Evolutionary conservation across 2,797 vertebrate species (phyloP), one percentile per base, ranked within the genome.

Genomic region (Pampus argenteus): DNA sequence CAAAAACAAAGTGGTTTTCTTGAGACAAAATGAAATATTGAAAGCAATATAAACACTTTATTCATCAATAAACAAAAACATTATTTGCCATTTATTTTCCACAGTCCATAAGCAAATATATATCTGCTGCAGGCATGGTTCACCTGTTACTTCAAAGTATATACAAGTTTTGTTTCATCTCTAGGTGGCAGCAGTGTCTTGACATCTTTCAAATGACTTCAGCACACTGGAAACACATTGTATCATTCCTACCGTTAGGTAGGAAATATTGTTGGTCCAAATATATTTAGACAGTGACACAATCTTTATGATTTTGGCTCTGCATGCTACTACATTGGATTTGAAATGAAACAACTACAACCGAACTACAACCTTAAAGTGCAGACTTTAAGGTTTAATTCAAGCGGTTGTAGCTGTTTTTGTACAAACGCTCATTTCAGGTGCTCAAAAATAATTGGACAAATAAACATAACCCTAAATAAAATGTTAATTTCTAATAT

Each of bases 121-220:
- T 18, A 78, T 45, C 54, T 44, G 38, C 44, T 17, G n/a, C 17
- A 38, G 31, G n/a, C 18, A 14, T 25, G 1, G 17, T 28, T 54
- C 10, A 44, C 45, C 17, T 50, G 49, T 22, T 57, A 42, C 31
- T 49, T n/a, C 40, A 44, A 4, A 26, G 34, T n/a, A n/a, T n/a
- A 2, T 18, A 6, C 11, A 38, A 14, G 28, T 18, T 65, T 17
- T 36, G 10, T 44, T 52, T 40, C 1, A 45, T 76, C 89, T 84
- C n/a, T 86, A 79, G 86, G 74, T 89, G 88, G 82, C 84, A 90
- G 79, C 76, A 70, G 76, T 62, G 81, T 79, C 65, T 44, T 79
- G 47, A 79, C 72, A 50, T 76, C 57, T 22, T 49, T 73, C 5
- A 66, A 44, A 44, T 58, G 2, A 56, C 51, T 71, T 45, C 22